Base-by-base conservation (phyloP, 2,113 vertebrate species). In the Passer domesticus region DNA sequence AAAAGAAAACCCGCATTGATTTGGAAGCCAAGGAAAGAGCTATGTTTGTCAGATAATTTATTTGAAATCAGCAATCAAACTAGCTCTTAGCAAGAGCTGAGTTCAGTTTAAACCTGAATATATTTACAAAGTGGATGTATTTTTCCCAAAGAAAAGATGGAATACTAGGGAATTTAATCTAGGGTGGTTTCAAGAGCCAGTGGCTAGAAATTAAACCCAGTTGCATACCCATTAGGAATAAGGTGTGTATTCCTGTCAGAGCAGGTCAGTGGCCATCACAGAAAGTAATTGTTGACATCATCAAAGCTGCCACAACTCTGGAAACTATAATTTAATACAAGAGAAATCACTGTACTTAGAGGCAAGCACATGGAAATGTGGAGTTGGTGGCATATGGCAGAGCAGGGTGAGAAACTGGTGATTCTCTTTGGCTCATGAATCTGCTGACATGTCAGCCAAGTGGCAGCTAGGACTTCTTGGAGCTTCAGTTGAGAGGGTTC, bases 311-410 rank as follows among this genome's bases (percentile, higher is more conserved):
- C 31, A 56, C 22, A 55, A 3, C 46, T 75, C 58, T 79, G 53
- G 53, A 69, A 68, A 78, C 31, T 60, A 0, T 24, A 43, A 86
- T 72, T 67, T 68, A 58, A 59, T 75, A 19, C 1, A 1, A 21
- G 43, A 11, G 13, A 75, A 53, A 28, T 85, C 82, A 37, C 19
- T 59, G 31, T 27, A 52, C 25, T 30, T 33, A 14, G 66, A 47
- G 43, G 33, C 37, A 55, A 75, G 44, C 22, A 68, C 16, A 9
- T 47, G 50, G 52, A 80, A 87, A 15, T 50, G 13, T 1, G 22
- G 22, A 60, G n/a, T 6, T 15, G 0, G 0, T 49, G 50, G 53
- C 44, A 75, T 52, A 11, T 6, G 6, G 52, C 64, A 70, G 28
- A 64, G 39, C n/a, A 41, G 55, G 69, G 27, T 60, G 22, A 55